These are phyloP conservation scores for Cybosia mesomella DNA, from an alignment of 2,888 invertebrate genomes.

Conservation along the genomic window DNA sequence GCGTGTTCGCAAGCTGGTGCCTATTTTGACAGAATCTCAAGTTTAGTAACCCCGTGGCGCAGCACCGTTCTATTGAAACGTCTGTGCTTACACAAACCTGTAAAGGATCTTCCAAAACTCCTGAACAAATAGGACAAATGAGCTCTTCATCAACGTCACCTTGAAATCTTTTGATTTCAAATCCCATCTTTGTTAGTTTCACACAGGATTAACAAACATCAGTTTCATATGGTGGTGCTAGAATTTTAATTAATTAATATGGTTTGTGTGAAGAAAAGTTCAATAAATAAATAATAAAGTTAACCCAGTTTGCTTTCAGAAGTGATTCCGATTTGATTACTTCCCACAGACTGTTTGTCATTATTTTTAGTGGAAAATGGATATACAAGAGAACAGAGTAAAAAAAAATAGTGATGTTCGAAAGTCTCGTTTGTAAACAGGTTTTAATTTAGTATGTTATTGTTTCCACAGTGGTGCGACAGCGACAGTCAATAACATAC, in stretches of 20 bases:
- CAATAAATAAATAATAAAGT: conserved; percentile 59
- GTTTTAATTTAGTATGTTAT: too few species aligned
- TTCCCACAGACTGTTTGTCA: conserved; percentile 13
- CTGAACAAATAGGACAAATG: conserved; percentile 98
- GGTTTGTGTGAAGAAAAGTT: conserved; percentile 55
- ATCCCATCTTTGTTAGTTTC: conserved; percentile 91
- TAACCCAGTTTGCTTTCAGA: conserved; percentile 35
- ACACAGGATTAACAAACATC: conserved; percentile 61
- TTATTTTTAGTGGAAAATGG: background rate
- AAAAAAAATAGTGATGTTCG: background rate
- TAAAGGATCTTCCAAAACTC: conserved; percentile 97
- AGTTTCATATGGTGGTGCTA: conserved; percentile 45
- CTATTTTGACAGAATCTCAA: conserved; percentile 77
- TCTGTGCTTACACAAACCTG: conserved; percentile 88
- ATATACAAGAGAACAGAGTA: background rate
- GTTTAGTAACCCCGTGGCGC: conserved; percentile 17
- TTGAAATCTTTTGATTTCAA: conserved; percentile 97
- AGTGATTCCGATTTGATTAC: conserved; percentile 36
- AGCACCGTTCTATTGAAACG: conserved; percentile 7
- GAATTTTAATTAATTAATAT: conserved; percentile 47
- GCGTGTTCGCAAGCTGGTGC: conserved; percentile 98
- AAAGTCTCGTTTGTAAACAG: too few species aligned
- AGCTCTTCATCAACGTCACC: conserved; percentile 99
- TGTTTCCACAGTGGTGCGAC: too few species aligned
- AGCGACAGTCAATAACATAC: too few species aligned